Base-by-base conservation (phyloP, 2,113 vertebrate genomes). In the Esox niger region DNA sequence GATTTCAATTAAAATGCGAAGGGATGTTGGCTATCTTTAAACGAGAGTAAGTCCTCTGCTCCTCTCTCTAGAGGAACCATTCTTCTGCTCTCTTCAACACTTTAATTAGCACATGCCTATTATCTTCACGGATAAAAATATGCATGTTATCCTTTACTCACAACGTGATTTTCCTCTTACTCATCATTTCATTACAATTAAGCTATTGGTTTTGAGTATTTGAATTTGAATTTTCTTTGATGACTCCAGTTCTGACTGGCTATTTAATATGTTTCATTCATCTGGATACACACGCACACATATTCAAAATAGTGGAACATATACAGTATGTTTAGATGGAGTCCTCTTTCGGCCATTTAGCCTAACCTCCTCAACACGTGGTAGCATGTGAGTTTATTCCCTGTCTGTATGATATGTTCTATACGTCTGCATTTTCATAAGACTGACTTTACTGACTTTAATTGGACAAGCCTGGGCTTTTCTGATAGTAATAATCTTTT, bases 1-100 rank as follows among this genome's bases (percentile, higher is more conserved):
- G 76, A 85, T 89, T 91, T 91, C 85, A 91, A 91, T 91, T 90
- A 89, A 88, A 91, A 81, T 66, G 70, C 57, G 54, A 74, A 73
- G n/a, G 58, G 81, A 81, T 68, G 62, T 70, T 63, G 73, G 72
- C 79, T 90, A 87, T 91, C 85, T 90, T 81, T 75, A 80, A 87
- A 82, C n/a, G 74, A 80, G 83, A 83, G 83, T 81, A 43, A 4
- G 38, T 43, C 72, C 75, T 77, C 38, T 64, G 84, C 84, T 79
- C 82, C 72, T 73, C 78, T 69, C 49, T 83, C 82, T 81, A n/a
- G 64, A 79, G 86, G 81, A 78, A 68, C 68, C 66, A 62, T 80
- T 78, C 80, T 82, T 88, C 82, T 89, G 76, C 73, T 88, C 83
- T 88, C 83, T 81, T 82, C 84, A 88, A 81, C 84, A 80, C 82